These are phyloP conservation scores for Blastobasis adustella DNA, from an alignment of 2,888 invertebrate species.

Conservation along the genomic window DNA sequence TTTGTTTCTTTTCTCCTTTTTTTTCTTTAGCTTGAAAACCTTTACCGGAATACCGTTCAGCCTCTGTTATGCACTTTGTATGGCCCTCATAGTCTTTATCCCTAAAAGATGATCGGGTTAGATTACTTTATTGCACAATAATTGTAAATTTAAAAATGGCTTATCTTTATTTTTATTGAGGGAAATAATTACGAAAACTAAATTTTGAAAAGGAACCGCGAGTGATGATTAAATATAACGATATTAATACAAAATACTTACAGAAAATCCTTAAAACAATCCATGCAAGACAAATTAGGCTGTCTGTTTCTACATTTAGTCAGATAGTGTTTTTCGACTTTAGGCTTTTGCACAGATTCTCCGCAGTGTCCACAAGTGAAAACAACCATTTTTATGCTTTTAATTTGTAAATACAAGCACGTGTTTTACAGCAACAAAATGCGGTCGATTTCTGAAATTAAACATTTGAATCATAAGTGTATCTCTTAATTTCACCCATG, in stretches of 20 bases:
- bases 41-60: slow-evolving; percentile 91
- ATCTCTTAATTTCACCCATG: no score
- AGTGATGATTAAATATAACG: neutral
- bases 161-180: neutral
- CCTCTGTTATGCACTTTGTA: slow-evolving; percentile 90
- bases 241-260: slow-evolving; percentile 47
- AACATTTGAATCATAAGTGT: no score
- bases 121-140: no score
- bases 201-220: neutral
- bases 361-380: slow-evolving; percentile 96
- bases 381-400: slow-evolving; percentile 83
- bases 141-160: neutral
- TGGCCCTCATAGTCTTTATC: slow-evolving; percentile 85
- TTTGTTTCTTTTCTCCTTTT: slow-evolving; percentile 91
- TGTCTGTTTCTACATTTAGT: slow-evolving; percentile 80
- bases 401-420: neutral
- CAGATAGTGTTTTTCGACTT: slow-evolving; percentile 91
- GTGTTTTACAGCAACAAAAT: slow-evolving; percentile 12
- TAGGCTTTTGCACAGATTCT: slow-evolving; percentile 91
- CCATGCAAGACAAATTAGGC: slow-evolving; percentile 90
- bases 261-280: slow-evolving; percentile 93
- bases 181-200: neutral
- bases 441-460: slow-evolving; percentile 7
- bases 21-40: slow-evolving; percentile 84
- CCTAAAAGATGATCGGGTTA: slow-evolving; percentile 54